phyloP scores from a whole-genome alignment of 2,113 vertebrate genomes.

The Nothobranchius furzeri region DNA sequence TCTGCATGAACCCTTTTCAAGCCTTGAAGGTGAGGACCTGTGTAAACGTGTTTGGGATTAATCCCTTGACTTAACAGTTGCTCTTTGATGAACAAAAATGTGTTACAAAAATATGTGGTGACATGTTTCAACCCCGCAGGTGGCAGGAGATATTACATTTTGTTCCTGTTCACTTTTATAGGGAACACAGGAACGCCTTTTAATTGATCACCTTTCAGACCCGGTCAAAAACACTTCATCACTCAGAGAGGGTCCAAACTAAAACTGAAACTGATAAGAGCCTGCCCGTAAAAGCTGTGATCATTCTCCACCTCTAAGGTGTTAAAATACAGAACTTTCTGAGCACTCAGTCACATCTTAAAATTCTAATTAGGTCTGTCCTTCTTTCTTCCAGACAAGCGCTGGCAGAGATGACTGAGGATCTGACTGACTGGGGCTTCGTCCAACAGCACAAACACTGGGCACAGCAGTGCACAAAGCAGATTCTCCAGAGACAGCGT shows the following conservation, averaged over 20 bases:
- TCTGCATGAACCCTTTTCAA: not conserved
- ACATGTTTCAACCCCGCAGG: not conserved
- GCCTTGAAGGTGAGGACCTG: not conserved
- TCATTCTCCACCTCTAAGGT: constrained; percentile 2
- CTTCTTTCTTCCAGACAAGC: constrained; percentile 26
- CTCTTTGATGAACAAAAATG: not conserved
- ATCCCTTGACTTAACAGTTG: not conserved
- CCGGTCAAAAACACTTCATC: no score
- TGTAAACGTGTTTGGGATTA: not conserved
- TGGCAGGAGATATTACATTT: not conserved
- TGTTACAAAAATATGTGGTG: not conserved
- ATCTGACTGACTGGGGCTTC: constrained; percentile 35
- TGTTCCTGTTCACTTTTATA: not conserved
- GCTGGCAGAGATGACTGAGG: constrained; percentile 24
- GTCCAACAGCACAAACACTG: constrained; percentile 30
- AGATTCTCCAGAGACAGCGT: constrained; percentile 38
- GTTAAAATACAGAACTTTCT: constrained; percentile 25
- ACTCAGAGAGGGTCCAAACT: no score
- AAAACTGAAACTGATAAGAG: not conserved
- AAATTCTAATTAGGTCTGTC: constrained; percentile 37
- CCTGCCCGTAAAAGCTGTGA: constrained; percentile 4
- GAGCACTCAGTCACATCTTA: constrained; percentile 31
- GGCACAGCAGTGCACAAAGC: constrained; percentile 33
- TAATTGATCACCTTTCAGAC: not conserved
- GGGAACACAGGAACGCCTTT: not conserved